Evolutionary conservation across 2,797 vertebrate species (phyloP).

Genomic region (Moxostoma hubbsi): DNA sequence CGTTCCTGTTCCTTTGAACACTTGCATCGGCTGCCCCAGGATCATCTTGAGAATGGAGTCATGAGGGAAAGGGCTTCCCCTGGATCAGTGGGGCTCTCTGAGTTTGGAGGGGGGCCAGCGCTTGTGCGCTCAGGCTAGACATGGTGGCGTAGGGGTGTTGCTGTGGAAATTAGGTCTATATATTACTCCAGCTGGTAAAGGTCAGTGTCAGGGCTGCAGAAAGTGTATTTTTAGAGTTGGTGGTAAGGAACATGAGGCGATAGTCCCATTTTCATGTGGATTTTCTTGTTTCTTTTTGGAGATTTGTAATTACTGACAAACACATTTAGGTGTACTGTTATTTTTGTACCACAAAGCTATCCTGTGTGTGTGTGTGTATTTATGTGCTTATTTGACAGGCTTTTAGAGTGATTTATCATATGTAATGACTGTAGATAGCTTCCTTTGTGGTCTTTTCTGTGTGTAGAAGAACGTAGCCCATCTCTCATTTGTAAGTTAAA

Average conservation of each 20-base stretch:
- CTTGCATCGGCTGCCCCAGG: not conserved
- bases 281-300: no score
- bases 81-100: slow-evolving; percentile 15
- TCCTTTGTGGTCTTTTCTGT: no score
- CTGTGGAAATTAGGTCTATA: slow-evolving; percentile 56
- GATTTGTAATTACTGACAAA: no score
- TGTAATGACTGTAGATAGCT: no score
- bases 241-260: slow-evolving; percentile 23
- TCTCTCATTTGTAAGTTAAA: no score
- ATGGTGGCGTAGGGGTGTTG: slow-evolving; percentile 20
- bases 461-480: no score
- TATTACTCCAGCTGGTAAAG: slow-evolving; percentile 67
- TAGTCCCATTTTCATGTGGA: slow-evolving; percentile 57
- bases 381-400: no score
- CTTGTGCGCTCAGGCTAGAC: slow-evolving; percentile 30
- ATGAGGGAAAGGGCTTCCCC: slow-evolving; percentile 24
- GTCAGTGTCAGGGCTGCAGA: slow-evolving; percentile 64
- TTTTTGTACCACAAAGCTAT: not conserved
- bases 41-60: not conserved
- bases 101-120: slow-evolving; percentile 19
- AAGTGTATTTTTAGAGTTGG: slow-evolving; percentile 69
- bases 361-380: not conserved
- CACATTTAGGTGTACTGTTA: no score
- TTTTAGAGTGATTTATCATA: no score
- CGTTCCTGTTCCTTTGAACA: slow-evolving; percentile 7